phyloP scores from a whole-genome alignment of 2,888 invertebrate genomes.

The Allolobophora icterica region DNA sequence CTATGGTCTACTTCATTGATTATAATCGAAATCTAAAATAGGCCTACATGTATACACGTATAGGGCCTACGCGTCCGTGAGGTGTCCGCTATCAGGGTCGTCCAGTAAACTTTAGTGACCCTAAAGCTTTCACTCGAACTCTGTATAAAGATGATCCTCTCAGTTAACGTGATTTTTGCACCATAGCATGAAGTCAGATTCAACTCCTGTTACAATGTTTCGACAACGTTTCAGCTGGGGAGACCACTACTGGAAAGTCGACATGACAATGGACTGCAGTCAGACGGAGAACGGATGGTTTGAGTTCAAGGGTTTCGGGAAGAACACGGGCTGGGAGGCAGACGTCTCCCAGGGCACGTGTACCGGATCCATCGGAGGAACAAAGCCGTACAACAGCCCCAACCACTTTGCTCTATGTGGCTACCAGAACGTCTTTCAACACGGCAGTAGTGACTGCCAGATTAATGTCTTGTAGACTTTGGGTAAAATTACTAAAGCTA shows the following conservation, averaged over 20 bases:
- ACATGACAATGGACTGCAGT: conserved; percentile 61
- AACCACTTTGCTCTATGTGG: conserved; percentile 66
- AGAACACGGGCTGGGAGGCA: conserved; percentile 58
- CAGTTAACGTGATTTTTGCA: not conserved
- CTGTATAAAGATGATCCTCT: too few species aligned
- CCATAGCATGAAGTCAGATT: not conserved
- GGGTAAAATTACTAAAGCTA: not conserved
- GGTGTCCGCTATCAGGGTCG: too few species aligned
- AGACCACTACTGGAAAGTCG: conserved; percentile 62
- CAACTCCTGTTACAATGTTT: not conserved
- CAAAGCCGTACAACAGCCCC: conserved; percentile 50
- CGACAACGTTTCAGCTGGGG: conserved; percentile 55
- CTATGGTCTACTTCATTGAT: too few species aligned
- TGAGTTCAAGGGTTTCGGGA: conserved; percentile 63
- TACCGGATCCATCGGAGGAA: conserved; percentile 53
- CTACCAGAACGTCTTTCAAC: conserved; percentile 63
- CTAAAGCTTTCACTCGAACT: too few species aligned
- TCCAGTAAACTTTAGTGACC: too few species aligned
- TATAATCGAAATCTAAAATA: too few species aligned
- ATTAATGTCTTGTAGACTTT: conserved; percentile 34
- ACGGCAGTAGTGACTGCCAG: conserved; percentile 51
- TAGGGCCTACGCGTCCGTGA: too few species aligned
- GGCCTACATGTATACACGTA: too few species aligned
- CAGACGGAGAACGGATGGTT: conserved; percentile 65
- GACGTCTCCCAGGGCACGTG: conserved; percentile 56